Evolutionary conservation across 2,113 vertebrate genomes (phyloP), one percentile per base, ranked within the genome.

Genomic region (Lynx canadensis): DNA sequence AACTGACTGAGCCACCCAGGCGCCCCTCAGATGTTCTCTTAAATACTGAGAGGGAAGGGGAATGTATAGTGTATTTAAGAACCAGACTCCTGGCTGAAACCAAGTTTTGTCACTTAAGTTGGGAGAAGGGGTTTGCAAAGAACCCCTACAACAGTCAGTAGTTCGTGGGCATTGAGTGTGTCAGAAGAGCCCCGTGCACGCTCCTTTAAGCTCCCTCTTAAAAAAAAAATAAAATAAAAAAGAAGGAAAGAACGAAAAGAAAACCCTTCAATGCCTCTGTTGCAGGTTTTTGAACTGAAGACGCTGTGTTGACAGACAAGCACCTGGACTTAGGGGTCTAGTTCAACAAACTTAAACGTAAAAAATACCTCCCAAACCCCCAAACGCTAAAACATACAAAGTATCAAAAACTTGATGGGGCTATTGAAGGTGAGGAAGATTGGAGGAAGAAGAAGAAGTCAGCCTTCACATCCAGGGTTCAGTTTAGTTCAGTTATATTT

Each of bases 31-130:
- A 60, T 41, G 71, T 18, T 11, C 38, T 69, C 85, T 85, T 79
- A 86, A 96, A 93, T 48, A 45, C 33, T 33, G 60, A 92, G 82
- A 94, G 92, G 12, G 23, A 96, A 93, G 29, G 69, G 52, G 73
- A 90, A 79, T 65, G 1, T 4, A 27, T 48, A 69, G 5, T 80
- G 12, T 38, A 10, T 68, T 93, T 57, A 71, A 91, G 38, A 95
- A 60, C 41, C 31, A 93, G 63, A 91, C 89, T 93, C 50, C 36
- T 65, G 69, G 41, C 25, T 65, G 66, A 85, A 89, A 52, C 1
- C 8, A 90, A 52, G 29, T 79, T 90, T 91, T 83, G 90, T 63
- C 91, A 74, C 14, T 29, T 88, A 33, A 55, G 9, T 76, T 87
- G 14, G 38, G 36, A 36, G 12, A 41, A 45, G 45, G 13, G 21